Evolutionary conservation across 2,113 vertebrate species (phyloP).

Genomic region (Myrmecophaga tridactyla): DNA sequence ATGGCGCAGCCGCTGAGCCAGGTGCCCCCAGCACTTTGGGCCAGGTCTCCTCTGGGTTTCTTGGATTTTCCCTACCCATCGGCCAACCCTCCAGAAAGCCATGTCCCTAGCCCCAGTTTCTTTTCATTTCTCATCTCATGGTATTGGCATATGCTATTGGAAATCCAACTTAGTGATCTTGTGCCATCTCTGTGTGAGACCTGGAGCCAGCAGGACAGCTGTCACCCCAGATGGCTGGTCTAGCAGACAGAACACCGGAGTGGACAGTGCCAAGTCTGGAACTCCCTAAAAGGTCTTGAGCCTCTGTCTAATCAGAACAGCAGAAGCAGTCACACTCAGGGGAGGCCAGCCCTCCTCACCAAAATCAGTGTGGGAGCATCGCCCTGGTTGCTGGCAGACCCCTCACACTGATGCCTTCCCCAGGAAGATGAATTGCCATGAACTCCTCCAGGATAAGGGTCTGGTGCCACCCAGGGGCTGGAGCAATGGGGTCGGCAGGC

Average conservation of each 20-base stretch:
- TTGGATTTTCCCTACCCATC: neutral
- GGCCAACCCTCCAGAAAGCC: rapidly evolving
- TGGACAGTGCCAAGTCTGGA: no score
- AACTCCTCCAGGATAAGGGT: no score
- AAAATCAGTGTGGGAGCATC: neutral
- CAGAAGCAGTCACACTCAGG: neutral
- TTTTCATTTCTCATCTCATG: neutral
- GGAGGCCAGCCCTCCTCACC: neutral
- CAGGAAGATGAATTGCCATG: no score
- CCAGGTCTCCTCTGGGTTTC: neutral
- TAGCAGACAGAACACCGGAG: neutral
- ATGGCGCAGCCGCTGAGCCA: neutral
- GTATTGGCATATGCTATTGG: neutral
- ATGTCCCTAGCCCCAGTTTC: neutral
- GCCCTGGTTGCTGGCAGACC: neutral
- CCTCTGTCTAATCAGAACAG: neutral
- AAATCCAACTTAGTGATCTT: neutral
- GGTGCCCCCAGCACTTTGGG: neutral
- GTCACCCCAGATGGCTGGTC: neutral
- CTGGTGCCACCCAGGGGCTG: no score
- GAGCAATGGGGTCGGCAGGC: neutral
- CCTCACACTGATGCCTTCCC: rapidly evolving
- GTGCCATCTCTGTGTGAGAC: neutral
- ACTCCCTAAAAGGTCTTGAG: neutral
- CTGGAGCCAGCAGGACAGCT: neutral